Evolutionary conservation across 2,797 vertebrate genomes (phyloP).

Genomic region (Orientallactaga sibirica): DNA sequence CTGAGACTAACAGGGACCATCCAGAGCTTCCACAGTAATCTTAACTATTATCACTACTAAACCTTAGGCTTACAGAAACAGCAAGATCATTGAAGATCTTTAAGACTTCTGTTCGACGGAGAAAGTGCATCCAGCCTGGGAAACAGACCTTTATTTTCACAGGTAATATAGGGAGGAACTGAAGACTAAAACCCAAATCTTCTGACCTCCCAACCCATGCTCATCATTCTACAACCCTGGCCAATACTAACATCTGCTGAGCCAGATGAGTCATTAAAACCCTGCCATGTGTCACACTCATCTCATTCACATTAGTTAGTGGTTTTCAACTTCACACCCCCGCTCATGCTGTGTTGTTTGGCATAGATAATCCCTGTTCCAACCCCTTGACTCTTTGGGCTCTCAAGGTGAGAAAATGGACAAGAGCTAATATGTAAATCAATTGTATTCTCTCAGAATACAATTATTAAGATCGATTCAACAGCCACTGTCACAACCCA

Average conservation of each 20-base stretch:
- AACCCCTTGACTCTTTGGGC: not conserved
- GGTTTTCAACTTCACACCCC: not conserved
- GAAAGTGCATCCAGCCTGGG: not conserved
- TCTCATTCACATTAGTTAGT: not conserved
- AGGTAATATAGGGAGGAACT: not conserved
- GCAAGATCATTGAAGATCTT: not conserved
- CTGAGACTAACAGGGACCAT: not conserved
- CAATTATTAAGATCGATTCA: not conserved
- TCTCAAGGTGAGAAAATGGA: not conserved
- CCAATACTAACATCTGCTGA: not conserved
- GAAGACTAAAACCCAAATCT: not conserved
- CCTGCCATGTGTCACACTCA: too few species aligned
- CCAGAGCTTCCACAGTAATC: not conserved
- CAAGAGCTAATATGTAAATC: not conserved
- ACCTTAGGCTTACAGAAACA: not conserved
- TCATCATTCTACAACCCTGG: not conserved
- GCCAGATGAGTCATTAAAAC: not conserved
- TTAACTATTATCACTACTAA: not conserved
- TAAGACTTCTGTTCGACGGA: slow-evolving; percentile 2
- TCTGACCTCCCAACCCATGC: not conserved
- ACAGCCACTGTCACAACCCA: not conserved
- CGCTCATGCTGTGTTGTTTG: not conserved
- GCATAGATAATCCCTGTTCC: not conserved
- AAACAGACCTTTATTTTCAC: not conserved
- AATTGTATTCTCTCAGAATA: not conserved